Percentiles rank a stretch among this genome's conserved stretches.
Evolutionary conservation across 2,797 vertebrate genomes (phyloP).

Genomic region (Acanthurus leucopareius): DNA sequence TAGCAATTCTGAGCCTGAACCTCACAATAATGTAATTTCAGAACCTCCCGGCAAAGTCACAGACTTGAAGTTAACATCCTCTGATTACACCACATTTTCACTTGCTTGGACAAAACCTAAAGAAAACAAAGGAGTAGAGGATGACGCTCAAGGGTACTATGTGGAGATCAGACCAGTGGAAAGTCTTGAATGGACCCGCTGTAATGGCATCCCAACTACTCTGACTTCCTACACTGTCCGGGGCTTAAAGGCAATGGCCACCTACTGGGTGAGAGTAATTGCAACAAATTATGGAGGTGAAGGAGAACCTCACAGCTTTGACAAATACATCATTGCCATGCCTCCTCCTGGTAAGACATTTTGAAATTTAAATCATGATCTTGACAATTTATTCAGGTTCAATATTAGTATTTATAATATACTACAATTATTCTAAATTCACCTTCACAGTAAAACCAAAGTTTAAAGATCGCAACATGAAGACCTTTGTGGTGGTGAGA

Average conservation of each 20-base stretch:
- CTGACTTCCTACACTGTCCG: constrained; percentile 85
- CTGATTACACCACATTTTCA: constrained; percentile 85
- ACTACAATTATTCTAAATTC: constrained; percentile 1
- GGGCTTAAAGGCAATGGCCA: constrained; percentile 85
- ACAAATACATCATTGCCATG: constrained; percentile 81
- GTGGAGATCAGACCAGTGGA: constrained; percentile 88
- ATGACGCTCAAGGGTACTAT: constrained; percentile 88
- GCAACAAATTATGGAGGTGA: constrained; percentile 88
- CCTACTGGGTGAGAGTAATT: constrained; percentile 90
- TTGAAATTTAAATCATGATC: neutral
- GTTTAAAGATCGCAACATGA: constrained; percentile 85
- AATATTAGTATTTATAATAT: neutral
- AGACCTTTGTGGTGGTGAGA: constrained; percentile 84
- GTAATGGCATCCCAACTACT: constrained; percentile 82
- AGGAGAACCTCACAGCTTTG: constrained; percentile 84
- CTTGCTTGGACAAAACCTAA: constrained; percentile 90
- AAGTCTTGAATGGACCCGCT: constrained; percentile 87
- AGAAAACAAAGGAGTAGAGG: constrained; percentile 76
- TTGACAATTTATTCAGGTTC: neutral
- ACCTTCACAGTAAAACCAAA: constrained; percentile 86
- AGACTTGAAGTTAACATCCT: constrained; percentile 88
- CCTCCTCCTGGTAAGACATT: constrained; percentile 83
- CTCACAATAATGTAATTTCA: constrained; percentile 67
- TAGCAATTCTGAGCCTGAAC: constrained; percentile 9
- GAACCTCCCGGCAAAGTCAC: constrained; percentile 89